Conservation (phyloP, 2,888 invertebrate species). For the Tricholauxania praeusta region DNA sequence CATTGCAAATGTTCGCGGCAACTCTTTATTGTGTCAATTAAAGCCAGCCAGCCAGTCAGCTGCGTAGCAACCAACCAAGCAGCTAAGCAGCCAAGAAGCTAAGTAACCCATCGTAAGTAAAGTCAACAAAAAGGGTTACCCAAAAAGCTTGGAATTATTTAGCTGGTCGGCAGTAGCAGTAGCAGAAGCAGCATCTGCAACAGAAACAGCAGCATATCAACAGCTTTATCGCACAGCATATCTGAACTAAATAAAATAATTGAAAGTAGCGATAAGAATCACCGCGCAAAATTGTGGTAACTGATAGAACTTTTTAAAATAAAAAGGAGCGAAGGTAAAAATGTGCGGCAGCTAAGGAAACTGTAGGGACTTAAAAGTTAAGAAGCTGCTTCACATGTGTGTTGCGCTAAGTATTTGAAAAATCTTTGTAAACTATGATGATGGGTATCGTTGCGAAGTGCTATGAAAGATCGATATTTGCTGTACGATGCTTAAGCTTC, state of each 20-base stretch:
- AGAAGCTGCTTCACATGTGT: too few species aligned
- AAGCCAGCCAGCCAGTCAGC: slow-evolving; percentile 39
- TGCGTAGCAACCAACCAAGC: slow-evolving; percentile 37
- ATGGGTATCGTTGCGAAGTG: too few species aligned
- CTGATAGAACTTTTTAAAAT: too few species aligned
- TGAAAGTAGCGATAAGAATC: slow-evolving; percentile 67
- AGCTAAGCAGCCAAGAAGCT: slow-evolving; percentile 36
- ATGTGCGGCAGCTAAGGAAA: too few species aligned
- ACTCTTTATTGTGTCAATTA: slow-evolving; percentile 68
- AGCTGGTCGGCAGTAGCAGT: slow-evolving; percentile 28
- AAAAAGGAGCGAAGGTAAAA: too few species aligned
- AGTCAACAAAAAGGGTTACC: slow-evolving; percentile 39
- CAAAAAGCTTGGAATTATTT: slow-evolving; percentile 24
- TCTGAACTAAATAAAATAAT: slow-evolving; percentile 68
- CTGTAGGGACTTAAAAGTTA: too few species aligned
- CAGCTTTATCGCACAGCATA: slow-evolving; percentile 65
- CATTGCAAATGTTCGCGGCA: slow-evolving; percentile 60
- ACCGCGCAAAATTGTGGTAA: slow-evolving; percentile 33
- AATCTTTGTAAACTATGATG: too few species aligned
- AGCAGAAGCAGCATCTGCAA: slow-evolving; percentile 40
- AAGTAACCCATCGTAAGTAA: slow-evolving; percentile 34
- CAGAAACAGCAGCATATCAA: slow-evolving; percentile 57
- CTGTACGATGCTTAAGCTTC: too few species aligned
- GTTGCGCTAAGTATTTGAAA: too few species aligned
- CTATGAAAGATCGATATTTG: too few species aligned